phyloP scores from a whole-genome alignment of 1,140 invertebrate species.

The Mesaphorura yosii region DNA sequence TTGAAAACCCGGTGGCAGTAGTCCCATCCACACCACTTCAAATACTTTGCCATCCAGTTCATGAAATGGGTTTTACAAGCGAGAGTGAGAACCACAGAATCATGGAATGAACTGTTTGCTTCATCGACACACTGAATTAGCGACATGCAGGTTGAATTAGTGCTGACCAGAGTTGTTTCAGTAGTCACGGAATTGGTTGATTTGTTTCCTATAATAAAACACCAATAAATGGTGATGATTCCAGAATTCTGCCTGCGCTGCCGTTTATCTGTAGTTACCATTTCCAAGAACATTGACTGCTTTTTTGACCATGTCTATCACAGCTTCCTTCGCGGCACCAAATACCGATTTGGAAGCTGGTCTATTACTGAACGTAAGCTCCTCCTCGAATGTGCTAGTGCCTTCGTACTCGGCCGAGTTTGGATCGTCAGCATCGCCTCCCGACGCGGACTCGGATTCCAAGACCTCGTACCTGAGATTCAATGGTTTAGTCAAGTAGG shows the following conservation, averaged over 20 bases:
- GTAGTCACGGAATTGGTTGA: too few species aligned
- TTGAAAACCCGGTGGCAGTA: conserved; percentile 16
- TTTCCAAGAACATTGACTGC: conserved; percentile 44
- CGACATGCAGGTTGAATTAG: background rate
- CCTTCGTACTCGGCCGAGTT: too few species aligned
- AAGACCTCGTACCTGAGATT: conserved; percentile 53
- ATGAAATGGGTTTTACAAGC: background rate
- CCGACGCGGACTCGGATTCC: conserved; percentile 33
- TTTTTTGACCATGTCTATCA: conserved; percentile 77
- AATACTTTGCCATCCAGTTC: background rate
- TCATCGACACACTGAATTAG: background rate
- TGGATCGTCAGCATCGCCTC: conserved; percentile 8
- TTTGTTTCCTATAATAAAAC: too few species aligned
- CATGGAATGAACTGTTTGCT: background rate
- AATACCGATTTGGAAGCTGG: conserved; percentile 51
- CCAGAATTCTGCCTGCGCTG: too few species aligned
- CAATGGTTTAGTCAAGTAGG: background rate
- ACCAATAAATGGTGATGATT: too few species aligned
- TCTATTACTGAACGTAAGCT: background rate
- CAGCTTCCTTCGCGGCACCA: conserved; percentile 68
- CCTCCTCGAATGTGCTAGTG: too few species aligned
- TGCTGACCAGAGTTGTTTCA: too few species aligned
- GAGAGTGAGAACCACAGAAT: background rate
- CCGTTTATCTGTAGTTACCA: background rate
- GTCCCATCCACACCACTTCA: conserved; percentile 25